Evolutionary conservation across 2,888 invertebrate genomes (phyloP).

Genomic region (Drosophila atripex): DNA sequence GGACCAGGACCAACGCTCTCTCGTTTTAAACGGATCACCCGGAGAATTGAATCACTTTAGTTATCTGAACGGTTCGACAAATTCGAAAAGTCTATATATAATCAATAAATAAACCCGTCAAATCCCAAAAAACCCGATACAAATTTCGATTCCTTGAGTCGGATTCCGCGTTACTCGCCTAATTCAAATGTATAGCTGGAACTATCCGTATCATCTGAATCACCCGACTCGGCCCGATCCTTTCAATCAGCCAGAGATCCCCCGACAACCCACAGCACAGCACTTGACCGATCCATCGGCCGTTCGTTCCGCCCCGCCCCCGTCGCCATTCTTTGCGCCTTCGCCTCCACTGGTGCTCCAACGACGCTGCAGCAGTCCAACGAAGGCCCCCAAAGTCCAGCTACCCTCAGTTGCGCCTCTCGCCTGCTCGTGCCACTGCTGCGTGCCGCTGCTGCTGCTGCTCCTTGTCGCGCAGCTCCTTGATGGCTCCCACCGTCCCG

Average conservation of each 20-base stretch:
- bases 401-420: conserved; percentile 80
- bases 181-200: conserved; percentile 2
- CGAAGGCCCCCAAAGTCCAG: background rate
- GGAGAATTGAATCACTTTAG: conserved; percentile 3
- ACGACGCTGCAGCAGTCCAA: background rate
- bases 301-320: conserved; percentile 26
- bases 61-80: background rate
- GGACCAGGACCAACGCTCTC: conserved; percentile 24
- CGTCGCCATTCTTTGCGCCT: conserved; percentile 2
- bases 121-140: background rate
- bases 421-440: conserved; percentile 80
- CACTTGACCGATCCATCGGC: conserved; percentile 37
- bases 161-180: background rate
- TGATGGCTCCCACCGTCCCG: conserved; percentile 89
- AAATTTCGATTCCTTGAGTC: background rate
- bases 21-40: conserved; percentile 1
- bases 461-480: conserved; percentile 89
- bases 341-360: conserved; percentile 5
- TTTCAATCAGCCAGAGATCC: conserved; percentile 36
- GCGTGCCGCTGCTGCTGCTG: conserved; percentile 86
- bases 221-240: conserved; percentile 1
- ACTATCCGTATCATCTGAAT: background rate
- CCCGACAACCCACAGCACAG: conserved; percentile 47
- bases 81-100: background rate
- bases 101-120: background rate